These are phyloP conservation scores for Microtus richardsoni DNA, from an alignment of 2,113 vertebrate species.

Conservation along the genomic window DNA sequence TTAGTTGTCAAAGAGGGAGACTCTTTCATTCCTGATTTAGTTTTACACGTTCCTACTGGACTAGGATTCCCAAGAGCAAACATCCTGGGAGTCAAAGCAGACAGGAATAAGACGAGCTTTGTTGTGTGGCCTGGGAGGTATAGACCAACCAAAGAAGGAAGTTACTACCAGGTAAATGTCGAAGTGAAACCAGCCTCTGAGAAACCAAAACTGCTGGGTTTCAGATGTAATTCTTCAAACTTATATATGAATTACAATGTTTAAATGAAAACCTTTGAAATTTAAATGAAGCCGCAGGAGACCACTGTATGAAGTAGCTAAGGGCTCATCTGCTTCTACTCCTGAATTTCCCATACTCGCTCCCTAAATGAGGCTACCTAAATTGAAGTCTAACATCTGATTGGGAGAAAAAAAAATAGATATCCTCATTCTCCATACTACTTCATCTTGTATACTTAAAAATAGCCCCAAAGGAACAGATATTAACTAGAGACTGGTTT, in stretches of 20 bases:
- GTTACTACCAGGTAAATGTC: background rate
- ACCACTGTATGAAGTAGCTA: background rate
- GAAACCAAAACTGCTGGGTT: background rate
- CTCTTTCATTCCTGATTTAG: background rate
- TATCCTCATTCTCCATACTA: background rate
- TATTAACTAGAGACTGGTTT: background rate
- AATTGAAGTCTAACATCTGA: background rate
- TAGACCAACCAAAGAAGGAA: background rate
- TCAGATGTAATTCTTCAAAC: background rate
- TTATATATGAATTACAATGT: background rate
- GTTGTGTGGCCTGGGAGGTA: too few relatives aligned
- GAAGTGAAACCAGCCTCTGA: background rate
- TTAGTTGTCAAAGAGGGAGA: slow-evolving; percentile 19
- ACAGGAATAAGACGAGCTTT: background rate
- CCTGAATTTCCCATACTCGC: background rate
- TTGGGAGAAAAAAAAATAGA: background rate
- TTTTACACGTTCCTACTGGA: background rate
- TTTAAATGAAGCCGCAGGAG: background rate
- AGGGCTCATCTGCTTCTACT: background rate
- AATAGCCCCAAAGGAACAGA: background rate
- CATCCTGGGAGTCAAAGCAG: background rate
- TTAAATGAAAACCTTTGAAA: background rate
- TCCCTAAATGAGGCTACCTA: background rate
- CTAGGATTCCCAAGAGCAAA: background rate
- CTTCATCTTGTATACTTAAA: slow-evolving; percentile 13